Percentiles rank a stretch among this genome's conserved stretches.
Conservation (phyloP, 2,113 vertebrate genomes). For the Pangasianodon hypophthalmus region DNA sequence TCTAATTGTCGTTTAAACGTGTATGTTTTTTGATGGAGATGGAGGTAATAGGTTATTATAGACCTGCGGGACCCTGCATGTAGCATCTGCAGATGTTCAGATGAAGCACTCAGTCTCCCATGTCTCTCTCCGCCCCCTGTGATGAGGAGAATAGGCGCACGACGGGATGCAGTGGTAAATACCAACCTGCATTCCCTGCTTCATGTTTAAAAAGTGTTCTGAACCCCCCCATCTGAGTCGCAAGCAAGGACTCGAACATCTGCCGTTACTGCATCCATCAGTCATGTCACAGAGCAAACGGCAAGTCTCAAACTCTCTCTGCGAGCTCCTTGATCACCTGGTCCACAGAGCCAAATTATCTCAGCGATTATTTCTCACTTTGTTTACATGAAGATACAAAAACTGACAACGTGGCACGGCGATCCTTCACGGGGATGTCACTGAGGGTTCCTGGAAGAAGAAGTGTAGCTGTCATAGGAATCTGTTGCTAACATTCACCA, state of each 20-base stretch:
- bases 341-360: conserved; percentile 34
- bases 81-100: conserved; percentile 68
- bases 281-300: conserved; percentile 12
- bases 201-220: conserved; percentile 65
- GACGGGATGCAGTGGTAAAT: conserved; percentile 68
- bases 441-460: not conserved
- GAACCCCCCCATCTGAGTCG: conserved; percentile 16
- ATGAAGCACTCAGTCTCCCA: conserved; percentile 54
- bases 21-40: conserved; percentile 73
- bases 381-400: conserved; percentile 25
- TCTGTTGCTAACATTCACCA: not conserved
- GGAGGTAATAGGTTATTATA: conserved; percentile 74
- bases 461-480: not conserved
- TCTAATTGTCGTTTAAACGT: conserved; percentile 75
- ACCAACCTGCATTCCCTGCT: conserved; percentile 56
- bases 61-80: conserved; percentile 61
- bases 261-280: conserved; percentile 35
- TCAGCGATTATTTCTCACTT: conserved; percentile 46
- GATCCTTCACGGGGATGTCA: not conserved
- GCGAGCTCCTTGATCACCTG: conserved; percentile 6
- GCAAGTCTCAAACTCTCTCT: conserved; percentile 5
- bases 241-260: conserved; percentile 35
- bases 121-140: conserved; percentile 56
- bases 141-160: conserved; percentile 69
- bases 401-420: not conserved